Evolutionary conservation across 2,888 invertebrate species (phyloP).

Genomic region (Athetis lepigone): DNA sequence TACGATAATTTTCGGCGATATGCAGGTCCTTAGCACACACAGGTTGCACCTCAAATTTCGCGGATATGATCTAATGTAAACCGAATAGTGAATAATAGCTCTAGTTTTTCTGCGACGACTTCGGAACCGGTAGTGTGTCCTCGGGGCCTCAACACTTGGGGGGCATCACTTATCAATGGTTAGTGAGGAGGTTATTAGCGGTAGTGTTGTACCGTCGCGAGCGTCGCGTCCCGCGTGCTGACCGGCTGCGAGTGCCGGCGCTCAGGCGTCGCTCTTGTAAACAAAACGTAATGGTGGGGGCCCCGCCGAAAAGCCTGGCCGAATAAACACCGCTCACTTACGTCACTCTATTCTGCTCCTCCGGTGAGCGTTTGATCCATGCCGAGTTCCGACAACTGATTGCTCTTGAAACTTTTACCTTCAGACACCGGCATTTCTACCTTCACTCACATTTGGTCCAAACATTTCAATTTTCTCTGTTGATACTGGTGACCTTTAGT

Average conservation of each 20-base stretch:
- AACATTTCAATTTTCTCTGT: slow-evolving; percentile 17
- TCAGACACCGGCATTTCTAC: slow-evolving; percentile 42
- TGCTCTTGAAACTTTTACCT: slow-evolving; percentile 58
- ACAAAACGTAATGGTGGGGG: slow-evolving; percentile 89
- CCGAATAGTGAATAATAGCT: slow-evolving; percentile 62
- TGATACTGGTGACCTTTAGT: slow-evolving; percentile 14
- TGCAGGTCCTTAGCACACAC: slow-evolving; percentile 76
- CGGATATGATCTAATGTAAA: slow-evolving; percentile 66
- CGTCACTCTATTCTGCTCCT: slow-evolving; percentile 80
- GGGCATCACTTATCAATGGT: slow-evolving; percentile 76
- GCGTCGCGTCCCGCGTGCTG: slow-evolving; percentile 84
- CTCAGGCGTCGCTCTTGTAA: slow-evolving; percentile 85
- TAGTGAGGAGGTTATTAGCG: slow-evolving; percentile 63
- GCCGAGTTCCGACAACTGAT: slow-evolving; percentile 60
- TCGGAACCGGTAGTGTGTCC: slow-evolving; percentile 66
- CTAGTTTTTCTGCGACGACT: slow-evolving; percentile 65
- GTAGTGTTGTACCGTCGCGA: slow-evolving; percentile 66
- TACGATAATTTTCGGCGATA: slow-evolving; percentile 77
- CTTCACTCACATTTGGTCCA: slow-evolving; percentile 25
- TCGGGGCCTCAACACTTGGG: slow-evolving; percentile 69
- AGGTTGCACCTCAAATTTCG: slow-evolving; percentile 71
- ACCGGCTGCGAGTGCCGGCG: slow-evolving; percentile 87
- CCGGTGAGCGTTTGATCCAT: slow-evolving; percentile 67
- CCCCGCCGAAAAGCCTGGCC: slow-evolving; percentile 88
- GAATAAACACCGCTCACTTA: slow-evolving; percentile 84